A percentile compares a stretch with the other conserved stretches of the same genome.
Evolutionary conservation across 2,888 invertebrate species (phyloP).

Genomic region (Aethes cnicana): DNA sequence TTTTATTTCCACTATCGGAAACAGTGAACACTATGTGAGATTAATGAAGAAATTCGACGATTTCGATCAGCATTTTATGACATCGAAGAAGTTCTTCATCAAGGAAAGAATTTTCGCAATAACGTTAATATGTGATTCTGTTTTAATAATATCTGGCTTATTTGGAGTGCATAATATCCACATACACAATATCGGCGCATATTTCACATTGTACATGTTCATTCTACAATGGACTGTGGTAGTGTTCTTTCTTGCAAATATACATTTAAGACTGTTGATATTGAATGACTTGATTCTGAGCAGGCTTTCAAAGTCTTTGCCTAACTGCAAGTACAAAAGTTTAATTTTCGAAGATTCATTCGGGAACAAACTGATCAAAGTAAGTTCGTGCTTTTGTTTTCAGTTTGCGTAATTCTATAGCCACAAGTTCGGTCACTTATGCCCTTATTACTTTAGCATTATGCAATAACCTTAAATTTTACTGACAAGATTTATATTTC

Average conservation of each 20-base stretch:
- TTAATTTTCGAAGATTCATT: constrained; percentile 40
- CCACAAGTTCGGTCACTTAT: too few species aligned
- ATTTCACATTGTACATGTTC: constrained; percentile 45
- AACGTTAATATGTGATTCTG: constrained; percentile 40
- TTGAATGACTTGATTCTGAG: constrained; percentile 46
- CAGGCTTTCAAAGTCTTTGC: constrained; percentile 38
- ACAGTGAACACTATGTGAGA: constrained; percentile 42
- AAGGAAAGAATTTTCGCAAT: constrained; percentile 42
- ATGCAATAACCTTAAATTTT: too few species aligned
- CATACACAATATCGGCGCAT: constrained; percentile 43
- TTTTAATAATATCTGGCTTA: constrained; percentile 36
- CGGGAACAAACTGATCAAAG: constrained; percentile 39
- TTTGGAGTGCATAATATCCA: constrained; percentile 43
- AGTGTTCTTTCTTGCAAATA: constrained; percentile 45
- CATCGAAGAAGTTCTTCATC: constrained; percentile 39
- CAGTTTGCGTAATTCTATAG: too few species aligned
- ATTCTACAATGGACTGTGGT: constrained; percentile 53
- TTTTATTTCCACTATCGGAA: constrained; percentile 44
- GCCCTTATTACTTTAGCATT: too few species aligned
- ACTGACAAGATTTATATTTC: too few species aligned
- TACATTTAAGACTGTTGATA: constrained; percentile 46
- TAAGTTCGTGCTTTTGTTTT: constrained; percentile 40
- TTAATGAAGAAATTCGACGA: constrained; percentile 49
- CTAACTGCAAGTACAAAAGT: constrained; percentile 38
- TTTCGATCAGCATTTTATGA: constrained; percentile 47